Evolutionary conservation across 2,113 vertebrate genomes (phyloP), one percentile per base, ranked within the genome.

Genomic region (Calyptommatus sinebrachiatus): DNA sequence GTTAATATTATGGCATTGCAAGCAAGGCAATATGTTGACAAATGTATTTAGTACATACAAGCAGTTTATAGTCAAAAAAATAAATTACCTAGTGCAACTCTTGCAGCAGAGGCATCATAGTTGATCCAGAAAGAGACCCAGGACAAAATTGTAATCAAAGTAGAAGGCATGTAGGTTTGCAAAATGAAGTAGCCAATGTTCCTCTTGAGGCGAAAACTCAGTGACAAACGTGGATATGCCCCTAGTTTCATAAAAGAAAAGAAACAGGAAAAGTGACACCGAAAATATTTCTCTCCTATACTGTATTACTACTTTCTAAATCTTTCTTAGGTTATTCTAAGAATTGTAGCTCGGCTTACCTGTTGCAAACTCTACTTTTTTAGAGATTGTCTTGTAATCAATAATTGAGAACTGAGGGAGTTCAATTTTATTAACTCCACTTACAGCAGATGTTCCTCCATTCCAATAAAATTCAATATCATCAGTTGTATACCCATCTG

Each of bases 391-490:
- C 85, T 97, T 96, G 93, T 98, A 98, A 90, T 99, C 96, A 31
- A 98, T 95, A 5, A 99, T 97, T 79, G 95, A 96, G 91, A 99
- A 99, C 76, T 99, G 97, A 10, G 98, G 97, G 85, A 99, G 94
- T 78, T 98, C 96, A 0, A 99, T 98, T 92, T 98, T 97, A 85
- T 93, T 96, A 78, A 99, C 97, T 69, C 97, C 97, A 0, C 97
- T 98, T 83, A 98, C 97, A 21, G 98, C 97, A 7, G 92, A 95
- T 31, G 96, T 93, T 80, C 94, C 95, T 86, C 97, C 97, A 79
- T 97, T 96, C 97, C 97, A 99, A 87, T 98, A 98, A 92, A 99
- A 99, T 88, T 98, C 96, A 75, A 98, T 98, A 93, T 99, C 98
- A 73, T 98, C 97, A 8, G 97, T 98, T 80, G 97, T 99, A 86